Base-by-base conservation (phyloP, 2,888 invertebrate species). In the Omphaloscelis lunosa region DNA sequence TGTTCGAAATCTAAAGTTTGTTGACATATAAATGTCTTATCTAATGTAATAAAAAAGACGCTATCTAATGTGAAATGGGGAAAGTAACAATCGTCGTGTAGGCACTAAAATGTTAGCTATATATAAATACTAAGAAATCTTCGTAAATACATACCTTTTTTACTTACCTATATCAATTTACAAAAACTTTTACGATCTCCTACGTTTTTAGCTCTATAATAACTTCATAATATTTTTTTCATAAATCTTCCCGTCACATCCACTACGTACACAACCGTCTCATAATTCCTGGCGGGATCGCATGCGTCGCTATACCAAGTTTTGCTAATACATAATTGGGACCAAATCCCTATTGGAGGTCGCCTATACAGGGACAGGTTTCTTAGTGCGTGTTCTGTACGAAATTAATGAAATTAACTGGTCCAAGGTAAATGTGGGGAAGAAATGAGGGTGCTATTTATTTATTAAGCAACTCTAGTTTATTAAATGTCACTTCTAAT, bases 361-460 rank as follows among this genome's bases (percentile, higher is more conserved):
- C 90, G 87, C 89, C 90, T 91, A 90, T 90, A 93, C 91, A 93
- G 93, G 94, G 95, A 93, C 94, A 92, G 93, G 93, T 92, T 93
- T 92, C 93, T 93, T 93, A 93, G 95, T 93, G 95, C 95, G 95
- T 95, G 95, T 93, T 93, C 92, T 91, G 90, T 89, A 93, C 93
- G 92, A 94, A 93, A 95, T 95, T 96, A 96, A 96, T 96, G 93
- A 95, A 95, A 96, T 96, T 96, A 96, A 93, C 94, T 93, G 90
- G 89, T 91, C 92, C 93, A 90, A 93, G 92, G 92, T 93, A 93
- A 93, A 92, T 90, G 91, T 89, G 86, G 91, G 90, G 90, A 90
- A 88, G 89, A 90, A 89, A 87, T 87, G 84, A 89, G 91, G 89
- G 90, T 83, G 87, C 87, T 83, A 90, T 90, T 88, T 88, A 88